These are phyloP conservation scores for Eurystomus gularis DNA, from an alignment of 2,113 vertebrate genomes.

Conservation along the genomic window DNA sequence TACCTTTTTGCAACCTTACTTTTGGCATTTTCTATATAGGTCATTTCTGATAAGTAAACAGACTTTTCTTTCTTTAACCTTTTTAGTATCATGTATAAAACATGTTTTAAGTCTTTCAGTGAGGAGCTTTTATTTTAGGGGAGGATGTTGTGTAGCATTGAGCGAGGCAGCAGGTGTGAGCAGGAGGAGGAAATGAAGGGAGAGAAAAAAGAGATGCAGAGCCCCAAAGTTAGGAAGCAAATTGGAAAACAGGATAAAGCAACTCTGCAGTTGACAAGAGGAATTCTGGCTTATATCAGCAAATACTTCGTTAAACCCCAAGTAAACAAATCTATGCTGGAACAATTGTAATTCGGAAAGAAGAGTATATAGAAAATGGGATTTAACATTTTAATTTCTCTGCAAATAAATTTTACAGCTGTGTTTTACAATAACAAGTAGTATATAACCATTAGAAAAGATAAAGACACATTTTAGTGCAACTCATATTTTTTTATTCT, in stretches of 20 bases:
- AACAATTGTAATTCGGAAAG: not conserved
- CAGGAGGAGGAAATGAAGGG: not conserved
- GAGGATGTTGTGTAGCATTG: not conserved
- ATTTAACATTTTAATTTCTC: not conserved
- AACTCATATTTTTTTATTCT: not conserved
- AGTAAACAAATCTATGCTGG: not conserved
- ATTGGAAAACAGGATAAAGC: not conserved
- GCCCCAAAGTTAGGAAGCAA: not conserved
- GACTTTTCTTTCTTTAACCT: not conserved
- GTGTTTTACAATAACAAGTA: not conserved
- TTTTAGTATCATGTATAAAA: not conserved
- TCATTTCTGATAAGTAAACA: not conserved
- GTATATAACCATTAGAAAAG: not conserved
- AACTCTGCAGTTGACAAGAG: not conserved
- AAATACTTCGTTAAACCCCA: not conserved
- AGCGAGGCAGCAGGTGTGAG: not conserved
- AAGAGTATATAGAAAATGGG: not conserved
- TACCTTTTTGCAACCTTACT: not conserved
- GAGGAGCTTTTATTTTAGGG: not conserved
- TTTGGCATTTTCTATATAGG: not conserved
- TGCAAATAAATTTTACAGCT: constrained; percentile 6
- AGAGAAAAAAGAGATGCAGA: not conserved
- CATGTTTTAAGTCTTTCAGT: not conserved
- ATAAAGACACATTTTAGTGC: not conserved
- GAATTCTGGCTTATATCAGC: not conserved